These are phyloP conservation scores for Botrylloides violaceus DNA, from an alignment of 23 tunicate species.

Conservation along the genomic window DNA sequence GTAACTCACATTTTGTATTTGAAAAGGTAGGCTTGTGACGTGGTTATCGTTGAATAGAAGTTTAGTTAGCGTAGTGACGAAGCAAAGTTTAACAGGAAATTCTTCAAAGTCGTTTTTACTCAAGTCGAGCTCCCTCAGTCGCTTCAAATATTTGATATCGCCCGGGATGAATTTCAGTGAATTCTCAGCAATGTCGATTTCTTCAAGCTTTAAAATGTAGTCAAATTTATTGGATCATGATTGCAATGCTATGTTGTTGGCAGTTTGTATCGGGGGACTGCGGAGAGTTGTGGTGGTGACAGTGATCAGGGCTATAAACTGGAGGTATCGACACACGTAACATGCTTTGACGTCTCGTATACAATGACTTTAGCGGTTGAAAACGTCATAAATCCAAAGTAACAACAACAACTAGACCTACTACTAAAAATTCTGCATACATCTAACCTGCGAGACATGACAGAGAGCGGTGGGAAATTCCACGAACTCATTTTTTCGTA, in stretches of 20 bases:
- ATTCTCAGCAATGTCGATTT: constrained; percentile 38
- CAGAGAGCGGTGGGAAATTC: constrained; percentile 56
- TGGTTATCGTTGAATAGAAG: constrained; percentile 35
- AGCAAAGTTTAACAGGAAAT: constrained; percentile 39
- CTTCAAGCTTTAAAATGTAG: constrained; percentile 31
- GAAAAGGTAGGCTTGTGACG: constrained; percentile 37
- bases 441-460: constrained; percentile 42
- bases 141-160: constrained; percentile 19
- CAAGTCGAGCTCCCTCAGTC: constrained; percentile 27
- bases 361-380: too few relatives aligned
- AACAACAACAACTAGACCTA: too few relatives aligned
- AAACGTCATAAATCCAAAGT: too few relatives aligned
- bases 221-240: neutral
- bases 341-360: too few relatives aligned
- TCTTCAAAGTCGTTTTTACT: constrained; percentile 44
- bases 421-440: too few relatives aligned
- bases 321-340: too few relatives aligned
- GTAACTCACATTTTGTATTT: constrained; percentile 37
- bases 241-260: neutral
- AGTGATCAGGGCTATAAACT: too few relatives aligned
- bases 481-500: constrained; percentile 22
- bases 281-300: too few relatives aligned
- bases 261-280: too few relatives aligned
- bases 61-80: constrained; percentile 17
- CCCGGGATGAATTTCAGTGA: constrained; percentile 24